Evolutionary conservation across 2,797 vertebrate species (phyloP), one percentile per base, ranked within the genome.

Genomic region (Sebastes glaucus): DNA sequence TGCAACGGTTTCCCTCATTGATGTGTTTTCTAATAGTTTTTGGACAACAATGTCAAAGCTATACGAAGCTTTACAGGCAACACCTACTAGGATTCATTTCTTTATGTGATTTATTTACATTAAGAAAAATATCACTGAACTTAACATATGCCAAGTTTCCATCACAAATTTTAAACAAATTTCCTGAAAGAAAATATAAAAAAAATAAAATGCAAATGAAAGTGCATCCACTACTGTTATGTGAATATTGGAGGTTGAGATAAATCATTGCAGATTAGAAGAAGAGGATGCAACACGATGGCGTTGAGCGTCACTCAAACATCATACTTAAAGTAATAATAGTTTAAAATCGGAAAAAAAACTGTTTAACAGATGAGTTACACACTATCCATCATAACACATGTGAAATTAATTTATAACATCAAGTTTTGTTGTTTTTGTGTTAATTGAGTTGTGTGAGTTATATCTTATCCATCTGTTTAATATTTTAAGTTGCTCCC

Each of bases 401-500:
- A 28, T 13, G 13, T 64, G 4, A 55, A 22, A 14, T 64, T 35
- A 2, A 74, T 82, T 78, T 28, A 13, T 77, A 38, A n/a, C 38
- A 57, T 71, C 27, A 30, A 22, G 1, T 80, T 49, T 73, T 71
- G 23, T 80, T 59, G 9, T 74, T 63, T 71, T 78, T 77, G 14
- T 78, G 23, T 78, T 68, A 2, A 22, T 80, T 85, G 8, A 78
- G 13, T 80, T 82, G 6, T 71, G 16, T 77, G 8, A 74, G 35
- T 71, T 77, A 2, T 52, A 11, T 72, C 74, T 86, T 35, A 6
- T 65, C 42, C 86, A 27, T 53, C 22, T 23, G 52, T 86, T 81
- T 38, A 71, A 32, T 76, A 30, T 73, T 90, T 89, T 89, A 66
- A 71, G 68, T 93, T 89, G 25, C 60, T 53, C 70, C 63, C 65